phyloP scores from a whole-genome alignment of 2,797 vertebrate genomes.

The Coendou prehensilis region DNA sequence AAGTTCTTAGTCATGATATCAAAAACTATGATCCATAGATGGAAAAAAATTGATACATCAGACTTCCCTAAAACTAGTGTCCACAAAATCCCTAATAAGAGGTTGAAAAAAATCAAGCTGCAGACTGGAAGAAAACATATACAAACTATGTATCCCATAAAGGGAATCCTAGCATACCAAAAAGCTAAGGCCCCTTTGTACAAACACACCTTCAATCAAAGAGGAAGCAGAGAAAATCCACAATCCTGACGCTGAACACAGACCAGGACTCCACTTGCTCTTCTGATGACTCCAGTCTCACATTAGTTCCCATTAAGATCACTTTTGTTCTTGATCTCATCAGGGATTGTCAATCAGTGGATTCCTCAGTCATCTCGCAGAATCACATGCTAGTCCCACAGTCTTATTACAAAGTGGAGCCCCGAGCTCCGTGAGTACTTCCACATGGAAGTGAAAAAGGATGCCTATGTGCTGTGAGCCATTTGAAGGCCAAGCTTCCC shows the following conservation, averaged over 20 bases:
- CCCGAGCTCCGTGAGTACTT: neutral
- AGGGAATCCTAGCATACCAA: neutral
- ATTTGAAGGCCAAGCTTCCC: conserved; percentile 21
- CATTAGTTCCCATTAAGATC: neutral
- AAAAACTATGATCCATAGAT: neutral
- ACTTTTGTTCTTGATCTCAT: conserved; percentile 2
- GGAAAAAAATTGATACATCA: neutral
- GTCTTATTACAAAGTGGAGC: neutral
- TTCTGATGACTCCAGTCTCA: neutral
- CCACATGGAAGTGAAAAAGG: neutral
- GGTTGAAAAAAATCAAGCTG: neutral
- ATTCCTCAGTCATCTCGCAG: conserved; percentile 1
- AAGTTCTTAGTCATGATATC: neutral
- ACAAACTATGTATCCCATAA: neutral
- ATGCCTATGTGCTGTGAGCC: neutral
- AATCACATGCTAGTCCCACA: conserved; percentile 24
- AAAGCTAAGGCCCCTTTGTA: neutral
- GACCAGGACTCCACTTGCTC: neutral
- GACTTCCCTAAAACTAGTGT: neutral
- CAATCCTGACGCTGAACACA: neutral
- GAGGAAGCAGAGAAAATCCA: neutral
- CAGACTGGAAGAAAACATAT: neutral
- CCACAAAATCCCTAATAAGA: conserved; percentile 31
- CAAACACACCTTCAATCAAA: neutral
- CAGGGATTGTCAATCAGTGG: neutral